A percentile compares a stretch with the other conserved stretches of the same genome.
Evolutionary conservation across 2,888 invertebrate genomes (phyloP).

Genomic region (Hirtodrosophila cameraria): DNA sequence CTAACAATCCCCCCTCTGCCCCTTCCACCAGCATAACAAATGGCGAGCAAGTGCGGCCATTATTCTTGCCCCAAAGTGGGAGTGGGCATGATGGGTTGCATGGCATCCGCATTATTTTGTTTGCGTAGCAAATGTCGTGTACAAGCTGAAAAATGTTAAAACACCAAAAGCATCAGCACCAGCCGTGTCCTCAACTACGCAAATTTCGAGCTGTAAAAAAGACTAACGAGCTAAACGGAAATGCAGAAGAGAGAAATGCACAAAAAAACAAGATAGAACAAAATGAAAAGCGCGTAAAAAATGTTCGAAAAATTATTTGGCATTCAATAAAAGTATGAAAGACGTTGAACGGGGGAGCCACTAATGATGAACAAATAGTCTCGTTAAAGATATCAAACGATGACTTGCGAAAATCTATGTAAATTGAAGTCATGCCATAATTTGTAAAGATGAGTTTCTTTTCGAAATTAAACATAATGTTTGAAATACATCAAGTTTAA

Average conservation of each 20-base stretch:
- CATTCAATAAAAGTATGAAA: constrained; percentile 45
- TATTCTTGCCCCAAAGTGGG: constrained; percentile 49
- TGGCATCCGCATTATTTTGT: constrained; percentile 48
- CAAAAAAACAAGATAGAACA: constrained; percentile 5
- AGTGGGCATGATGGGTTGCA: constrained; percentile 1
- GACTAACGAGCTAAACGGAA: constrained; percentile 69
- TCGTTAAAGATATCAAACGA: constrained; percentile 46
- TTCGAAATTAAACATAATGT: background rate
- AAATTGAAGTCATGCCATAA: constrained; percentile 14
- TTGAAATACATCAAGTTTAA: background rate
- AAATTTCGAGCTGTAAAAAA: constrained; percentile 37
- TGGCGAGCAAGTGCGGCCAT: constrained; percentile 59
- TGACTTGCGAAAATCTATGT: constrained; percentile 31
- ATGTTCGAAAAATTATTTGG: constrained; percentile 41
- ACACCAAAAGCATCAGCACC: constrained; percentile 14
- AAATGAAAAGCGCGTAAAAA: constrained; percentile 25
- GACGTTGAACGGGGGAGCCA: constrained; percentile 1
- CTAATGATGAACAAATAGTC: constrained; percentile 68
- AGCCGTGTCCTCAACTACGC: constrained; percentile 44
- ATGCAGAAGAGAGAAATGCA: constrained; percentile 47
- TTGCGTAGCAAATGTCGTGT: constrained; percentile 64
- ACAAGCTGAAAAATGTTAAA: constrained; percentile 54
- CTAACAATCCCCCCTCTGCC: background rate
- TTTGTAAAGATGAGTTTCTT: background rate
- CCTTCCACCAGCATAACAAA: constrained; percentile 44